These are phyloP conservation scores for Cliona cf. orientalis DNA, from an alignment of 37 sponge, comb jelly and placozoan species.

Conservation along the genomic window DNA sequence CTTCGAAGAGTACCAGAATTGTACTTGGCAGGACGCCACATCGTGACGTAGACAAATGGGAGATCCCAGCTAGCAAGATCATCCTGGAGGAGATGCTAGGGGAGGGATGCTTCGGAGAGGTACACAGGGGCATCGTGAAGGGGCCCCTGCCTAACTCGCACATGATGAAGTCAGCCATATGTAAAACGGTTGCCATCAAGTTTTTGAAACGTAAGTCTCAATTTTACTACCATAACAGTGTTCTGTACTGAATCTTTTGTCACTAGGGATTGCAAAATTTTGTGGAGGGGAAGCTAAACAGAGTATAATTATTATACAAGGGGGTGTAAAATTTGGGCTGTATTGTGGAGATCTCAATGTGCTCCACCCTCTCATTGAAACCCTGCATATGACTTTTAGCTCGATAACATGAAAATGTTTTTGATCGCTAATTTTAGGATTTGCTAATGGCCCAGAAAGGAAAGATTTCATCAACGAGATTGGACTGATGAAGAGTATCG, in stretches of 20 bases:
- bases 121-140: conserved; percentile 56
- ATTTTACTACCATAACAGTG: background rate
- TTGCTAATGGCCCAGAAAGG: conserved; percentile 33
- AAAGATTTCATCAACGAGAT: conserved; percentile 74
- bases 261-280: no score
- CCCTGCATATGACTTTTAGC: no score
- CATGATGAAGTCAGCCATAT: conserved; percentile 11
- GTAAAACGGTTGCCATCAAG: conserved; percentile 50
- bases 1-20: background rate
- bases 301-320: no score
- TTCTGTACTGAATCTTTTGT: background rate
- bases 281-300: no score
- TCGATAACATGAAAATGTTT: no score
- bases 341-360: no score
- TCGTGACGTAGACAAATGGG: conserved; percentile 67
- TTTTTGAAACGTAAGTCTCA: conserved; percentile 41
- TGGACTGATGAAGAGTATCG: conserved; percentile 69
- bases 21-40: background rate
- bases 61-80: conserved; percentile 39
- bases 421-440: conserved; percentile 15
- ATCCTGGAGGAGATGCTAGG: conserved; percentile 66
- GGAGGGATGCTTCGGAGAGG: conserved; percentile 73
- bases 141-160: conserved; percentile 11
- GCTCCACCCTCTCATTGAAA: no score
- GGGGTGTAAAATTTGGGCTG: no score